Conservation (phyloP, 2,888 invertebrate genomes). For the Ophion ellenae region DNA sequence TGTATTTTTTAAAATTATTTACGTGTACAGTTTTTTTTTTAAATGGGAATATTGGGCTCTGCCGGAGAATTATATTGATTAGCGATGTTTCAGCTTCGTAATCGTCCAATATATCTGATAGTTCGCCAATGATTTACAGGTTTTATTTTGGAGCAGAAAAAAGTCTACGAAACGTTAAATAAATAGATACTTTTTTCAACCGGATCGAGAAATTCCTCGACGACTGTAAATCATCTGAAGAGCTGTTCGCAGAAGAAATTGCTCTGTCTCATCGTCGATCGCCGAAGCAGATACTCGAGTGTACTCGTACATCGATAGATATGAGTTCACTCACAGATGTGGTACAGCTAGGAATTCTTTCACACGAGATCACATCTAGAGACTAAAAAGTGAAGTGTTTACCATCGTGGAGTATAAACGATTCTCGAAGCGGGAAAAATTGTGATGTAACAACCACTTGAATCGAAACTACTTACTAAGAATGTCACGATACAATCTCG, state of each 20-base stretch:
- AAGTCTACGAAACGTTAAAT: background rate
- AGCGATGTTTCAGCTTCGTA: no score
- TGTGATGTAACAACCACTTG: conserved; percentile 16
- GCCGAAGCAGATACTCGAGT: conserved; percentile 3
- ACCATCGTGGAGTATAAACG: conserved; percentile 5
- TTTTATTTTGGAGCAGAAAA: background rate
- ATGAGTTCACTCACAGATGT: conserved; percentile 1
- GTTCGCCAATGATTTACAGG: background rate
- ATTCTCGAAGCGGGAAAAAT: conserved; percentile 8
- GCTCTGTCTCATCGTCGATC: conserved; percentile 42
- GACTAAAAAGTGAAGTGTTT: conserved; percentile 26
- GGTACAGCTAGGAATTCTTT: conserved; percentile 1
- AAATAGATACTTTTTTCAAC: background rate
- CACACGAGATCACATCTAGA: conserved; percentile 1
- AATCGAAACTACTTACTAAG: conserved; percentile 15
- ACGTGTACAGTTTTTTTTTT: no score
- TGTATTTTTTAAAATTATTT: no score
- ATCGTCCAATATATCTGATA: no score
- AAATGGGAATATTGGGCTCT: background rate
- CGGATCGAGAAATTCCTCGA: conserved; percentile 7
- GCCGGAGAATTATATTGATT: no score
- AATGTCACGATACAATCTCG: conserved; percentile 16
- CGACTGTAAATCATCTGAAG: conserved; percentile 24
- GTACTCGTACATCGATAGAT: conserved; percentile 15
- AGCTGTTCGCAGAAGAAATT: conserved; percentile 58